Percentiles rank a stretch among this genome's conserved stretches.
These are phyloP conservation scores for Maniola hyperantus DNA, from an alignment of 2,888 invertebrate species.

Conservation along the genomic window DNA sequence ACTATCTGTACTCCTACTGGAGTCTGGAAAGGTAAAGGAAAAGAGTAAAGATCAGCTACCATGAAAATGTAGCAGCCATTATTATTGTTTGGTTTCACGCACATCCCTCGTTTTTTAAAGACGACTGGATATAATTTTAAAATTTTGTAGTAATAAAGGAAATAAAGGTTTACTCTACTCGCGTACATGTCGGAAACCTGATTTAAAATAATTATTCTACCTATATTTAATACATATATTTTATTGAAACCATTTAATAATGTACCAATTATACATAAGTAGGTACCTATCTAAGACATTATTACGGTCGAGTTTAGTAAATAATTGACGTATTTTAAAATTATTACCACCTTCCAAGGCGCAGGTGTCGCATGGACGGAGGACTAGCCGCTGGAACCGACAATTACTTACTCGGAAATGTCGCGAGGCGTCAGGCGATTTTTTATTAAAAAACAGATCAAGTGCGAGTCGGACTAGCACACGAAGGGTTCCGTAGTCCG, in stretches of 20 bases:
- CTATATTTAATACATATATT: neutral
- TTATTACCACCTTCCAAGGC: slow-evolving; percentile 40
- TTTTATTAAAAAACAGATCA: slow-evolving; percentile 32
- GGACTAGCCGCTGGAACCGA: slow-evolving; percentile 44
- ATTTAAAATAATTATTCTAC: slow-evolving; percentile 4
- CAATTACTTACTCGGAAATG: slow-evolving; percentile 70
- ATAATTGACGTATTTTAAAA: slow-evolving; percentile 37
- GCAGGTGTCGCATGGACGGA: slow-evolving; percentile 47
- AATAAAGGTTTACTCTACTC: neutral
- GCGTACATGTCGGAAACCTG: neutral
- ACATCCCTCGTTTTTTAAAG: too few species aligned
- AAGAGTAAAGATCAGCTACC: too few species aligned
- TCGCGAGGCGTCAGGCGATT: slow-evolving; percentile 59
- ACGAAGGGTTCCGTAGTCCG: too few species aligned
- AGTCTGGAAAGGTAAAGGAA: too few species aligned
- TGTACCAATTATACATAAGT: slow-evolving; percentile 13
- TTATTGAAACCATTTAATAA: slow-evolving; percentile 12
- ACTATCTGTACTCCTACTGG: too few species aligned
- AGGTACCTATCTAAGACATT: slow-evolving; percentile 17
- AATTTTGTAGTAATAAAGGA: neutral
- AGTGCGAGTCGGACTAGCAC: neutral
- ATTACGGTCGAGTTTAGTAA: slow-evolving; percentile 29
- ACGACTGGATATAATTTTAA: too few species aligned
- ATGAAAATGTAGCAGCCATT: too few species aligned
- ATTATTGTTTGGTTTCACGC: too few species aligned